A percentile compares a stretch with the other conserved stretches of the same genome.
These are phyloP conservation scores for Osmoderma eremita DNA, from an alignment of 2,888 invertebrate genomes.

Conservation along the genomic window DNA sequence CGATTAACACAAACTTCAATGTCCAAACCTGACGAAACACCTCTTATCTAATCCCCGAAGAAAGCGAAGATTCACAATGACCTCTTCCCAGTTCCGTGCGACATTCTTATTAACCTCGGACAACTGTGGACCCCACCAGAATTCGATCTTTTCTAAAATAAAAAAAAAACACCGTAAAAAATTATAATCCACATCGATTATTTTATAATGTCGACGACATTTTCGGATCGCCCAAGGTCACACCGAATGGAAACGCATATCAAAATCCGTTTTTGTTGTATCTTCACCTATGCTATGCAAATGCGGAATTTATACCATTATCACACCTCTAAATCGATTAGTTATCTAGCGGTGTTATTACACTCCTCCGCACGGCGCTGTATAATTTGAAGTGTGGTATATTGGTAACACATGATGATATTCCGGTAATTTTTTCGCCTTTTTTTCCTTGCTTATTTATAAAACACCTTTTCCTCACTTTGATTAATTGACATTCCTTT, in stretches of 20 bases:
- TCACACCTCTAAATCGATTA: slow-evolving; percentile 27
- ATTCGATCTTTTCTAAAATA: neutral
- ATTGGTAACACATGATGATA: neutral
- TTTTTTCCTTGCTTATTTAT: neutral
- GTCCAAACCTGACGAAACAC: neutral
- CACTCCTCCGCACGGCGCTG: no score
- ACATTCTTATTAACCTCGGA: slow-evolving; percentile 18
- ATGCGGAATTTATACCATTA: slow-evolving; percentile 28
- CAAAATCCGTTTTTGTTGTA: slow-evolving; percentile 26
- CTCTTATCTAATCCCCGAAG: slow-evolving; percentile 35
- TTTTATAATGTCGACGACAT: slow-evolving; percentile 31
- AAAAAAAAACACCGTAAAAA: slow-evolving; percentile 26
- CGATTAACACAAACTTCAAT: slow-evolving; percentile 20
- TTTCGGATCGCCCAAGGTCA: slow-evolving; percentile 29
- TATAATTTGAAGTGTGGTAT: no score
- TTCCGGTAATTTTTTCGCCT: slow-evolving; percentile 1
- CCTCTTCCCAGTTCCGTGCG: neutral
- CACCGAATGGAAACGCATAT: neutral
- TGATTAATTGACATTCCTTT: slow-evolving; percentile 28
- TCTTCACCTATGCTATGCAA: slow-evolving; percentile 24
- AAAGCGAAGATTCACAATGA: slow-evolving; percentile 15
- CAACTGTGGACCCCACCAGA: slow-evolving; percentile 30
- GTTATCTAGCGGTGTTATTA: no score
- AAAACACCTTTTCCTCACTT: neutral
- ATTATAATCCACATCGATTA: neutral